Evolutionary conservation across 1,140 invertebrate genomes (phyloP), one percentile per base, ranked within the genome.

Genomic region (silkworm (Bombyx mori)): DNA sequence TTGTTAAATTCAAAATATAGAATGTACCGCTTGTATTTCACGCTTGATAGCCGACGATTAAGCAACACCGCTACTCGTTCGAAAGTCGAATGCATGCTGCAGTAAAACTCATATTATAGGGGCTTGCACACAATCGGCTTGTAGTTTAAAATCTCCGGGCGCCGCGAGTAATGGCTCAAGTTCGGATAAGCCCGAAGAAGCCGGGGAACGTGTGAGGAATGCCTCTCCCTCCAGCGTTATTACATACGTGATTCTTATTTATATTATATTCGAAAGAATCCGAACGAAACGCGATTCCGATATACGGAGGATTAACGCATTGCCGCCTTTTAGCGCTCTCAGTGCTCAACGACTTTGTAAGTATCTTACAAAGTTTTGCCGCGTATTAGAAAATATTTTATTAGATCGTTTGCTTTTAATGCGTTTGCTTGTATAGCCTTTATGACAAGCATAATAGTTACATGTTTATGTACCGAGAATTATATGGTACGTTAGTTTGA

Each of bases 161-260:
- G 63, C 51, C 50, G 56, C 57, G 62, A 63, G 72, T 79, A 80
- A 80, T 77, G 75, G 75, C 61, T 66, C 69, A 80, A 86, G 77
- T 83, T 76, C 62, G 65, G 63, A 63, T 83, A 82, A 86, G 81
- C 79, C 78, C 62, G 58, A 65, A 53, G 61, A 71, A 79, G 69
- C 77, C 73, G 56, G 66, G 60, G 61, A 71, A 85, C 83, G 83
- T 86, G 83, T 77, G 69, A 75, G 69, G 83, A 84, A 85, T 85
- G 71, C 73, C 59, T 70, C 55, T 68, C 58, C 9, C 57, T 61
- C 61, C 61, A 69, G 73, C 66, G 73, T 83, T 84, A 86, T 84
- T 85, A 86, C 82, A 85, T 76, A 85, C 83, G 83, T 85, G 83
- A 83, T 84, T 84, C 79, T 82, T 85, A 83, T 86, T 84, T 86